Evolutionary conservation across 1,140 invertebrate species (phyloP).

Genomic region (Leptinotarsa lineolata): DNA sequence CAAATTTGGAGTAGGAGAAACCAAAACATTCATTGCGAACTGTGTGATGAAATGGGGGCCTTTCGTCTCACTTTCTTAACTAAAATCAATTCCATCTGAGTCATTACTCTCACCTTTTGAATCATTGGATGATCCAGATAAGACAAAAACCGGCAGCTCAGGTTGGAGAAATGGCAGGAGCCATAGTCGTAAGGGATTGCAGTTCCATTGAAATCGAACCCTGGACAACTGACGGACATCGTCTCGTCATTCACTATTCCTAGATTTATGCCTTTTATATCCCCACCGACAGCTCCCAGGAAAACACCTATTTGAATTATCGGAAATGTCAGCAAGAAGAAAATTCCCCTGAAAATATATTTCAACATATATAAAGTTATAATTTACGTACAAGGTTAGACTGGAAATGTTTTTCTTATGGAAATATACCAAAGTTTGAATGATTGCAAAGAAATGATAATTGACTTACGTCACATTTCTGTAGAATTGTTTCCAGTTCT

Average conservation of each 20-base stretch:
- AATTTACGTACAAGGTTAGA: too few species aligned
- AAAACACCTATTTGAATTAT: constrained; percentile 79
- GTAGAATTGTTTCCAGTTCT: constrained; percentile 50
- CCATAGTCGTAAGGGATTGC: constrained; percentile 46
- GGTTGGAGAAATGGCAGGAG: constrained; percentile 59
- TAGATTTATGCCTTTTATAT: constrained; percentile 72
- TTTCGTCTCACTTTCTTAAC: too few species aligned
- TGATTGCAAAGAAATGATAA: background rate
- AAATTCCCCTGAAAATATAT: constrained; percentile 65
- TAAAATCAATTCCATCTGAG: too few species aligned
- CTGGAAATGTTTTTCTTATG: too few species aligned
- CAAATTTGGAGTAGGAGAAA: too few species aligned
- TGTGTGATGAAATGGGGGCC: too few species aligned
- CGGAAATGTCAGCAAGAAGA: constrained; percentile 83
- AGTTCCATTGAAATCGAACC: constrained; percentile 46
- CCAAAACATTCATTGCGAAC: too few species aligned
- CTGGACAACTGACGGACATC: constrained; percentile 52
- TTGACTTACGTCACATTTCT: constrained; percentile 44
- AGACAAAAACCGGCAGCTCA: constrained; percentile 65
- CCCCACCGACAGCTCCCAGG: constrained; percentile 77
- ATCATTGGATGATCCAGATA: constrained; percentile 59
- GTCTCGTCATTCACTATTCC: constrained; percentile 79
- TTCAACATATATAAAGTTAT: too few species aligned
- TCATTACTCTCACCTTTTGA: constrained; percentile 50
- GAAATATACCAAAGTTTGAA: too few species aligned